Conservation (phyloP, 2,797 vertebrate species). For the Gorsachius magnificus region DNA sequence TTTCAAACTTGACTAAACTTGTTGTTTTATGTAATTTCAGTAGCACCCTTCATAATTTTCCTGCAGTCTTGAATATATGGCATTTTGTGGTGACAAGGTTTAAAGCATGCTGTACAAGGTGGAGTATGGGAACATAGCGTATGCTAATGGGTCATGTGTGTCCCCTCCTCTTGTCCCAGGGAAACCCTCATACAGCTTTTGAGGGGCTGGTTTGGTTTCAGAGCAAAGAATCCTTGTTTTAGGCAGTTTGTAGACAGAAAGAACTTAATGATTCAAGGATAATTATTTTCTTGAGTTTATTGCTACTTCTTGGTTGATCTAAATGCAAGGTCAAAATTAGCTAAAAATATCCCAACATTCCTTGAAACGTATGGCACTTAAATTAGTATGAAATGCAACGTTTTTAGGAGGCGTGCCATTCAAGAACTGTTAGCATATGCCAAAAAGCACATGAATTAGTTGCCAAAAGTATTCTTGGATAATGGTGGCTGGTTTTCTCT, state of each 20-base stretch:
- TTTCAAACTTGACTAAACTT: background rate
- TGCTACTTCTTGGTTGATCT: background rate
- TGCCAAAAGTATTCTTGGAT: background rate
- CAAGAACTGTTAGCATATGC: background rate
- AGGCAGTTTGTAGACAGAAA: background rate
- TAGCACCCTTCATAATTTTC: background rate
- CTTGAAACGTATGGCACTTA: background rate
- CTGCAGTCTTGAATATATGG: background rate
- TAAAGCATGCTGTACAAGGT: background rate
- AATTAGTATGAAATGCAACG: background rate
- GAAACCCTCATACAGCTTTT: background rate
- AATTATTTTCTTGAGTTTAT: background rate
- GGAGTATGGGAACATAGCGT: accelerated
- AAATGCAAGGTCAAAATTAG: background rate
- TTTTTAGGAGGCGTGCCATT: background rate
- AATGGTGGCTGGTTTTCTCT: background rate
- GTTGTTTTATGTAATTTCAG: background rate
- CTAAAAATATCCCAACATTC: background rate
- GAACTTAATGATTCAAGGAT: background rate
- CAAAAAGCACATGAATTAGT: background rate
- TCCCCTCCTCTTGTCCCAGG: background rate
- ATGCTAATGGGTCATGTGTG: too few relatives aligned
- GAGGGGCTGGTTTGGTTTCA: background rate
- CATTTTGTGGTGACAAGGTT: background rate
- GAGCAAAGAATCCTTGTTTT: background rate